A percentile compares a stretch with the other conserved stretches of the same genome.
Evolutionary conservation across 2,113 vertebrate genomes (phyloP).

Genomic region (Triplophysa siluroides): DNA sequence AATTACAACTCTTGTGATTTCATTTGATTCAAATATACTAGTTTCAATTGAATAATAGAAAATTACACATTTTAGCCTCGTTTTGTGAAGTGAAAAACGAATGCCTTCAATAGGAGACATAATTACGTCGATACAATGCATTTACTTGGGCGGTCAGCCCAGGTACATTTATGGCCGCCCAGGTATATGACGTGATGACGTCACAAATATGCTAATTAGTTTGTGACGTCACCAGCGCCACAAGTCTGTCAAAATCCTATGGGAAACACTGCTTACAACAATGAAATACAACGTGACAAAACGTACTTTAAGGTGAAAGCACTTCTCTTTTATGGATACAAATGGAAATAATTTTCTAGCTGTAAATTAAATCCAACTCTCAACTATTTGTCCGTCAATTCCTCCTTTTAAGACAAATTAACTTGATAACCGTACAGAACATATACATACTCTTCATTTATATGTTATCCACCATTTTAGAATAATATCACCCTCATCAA

Average conservation of each 20-base stretch:
- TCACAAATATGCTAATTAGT: no score
- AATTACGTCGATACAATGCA: background rate
- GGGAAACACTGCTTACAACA: background rate
- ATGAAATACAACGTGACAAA: background rate
- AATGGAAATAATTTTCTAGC: background rate
- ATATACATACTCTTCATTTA: no score
- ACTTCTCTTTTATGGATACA: background rate
- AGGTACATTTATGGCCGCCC: no score
- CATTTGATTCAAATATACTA: conserved; percentile 4
- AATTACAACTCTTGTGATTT: background rate
- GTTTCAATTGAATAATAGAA: conserved; percentile 8
- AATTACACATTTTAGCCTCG: background rate
- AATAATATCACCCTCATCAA: no score
- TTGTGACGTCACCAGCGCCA: no score
- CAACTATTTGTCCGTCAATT: background rate
- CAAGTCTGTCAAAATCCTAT: no score
- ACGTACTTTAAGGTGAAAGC: background rate
- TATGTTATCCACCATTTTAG: no score
- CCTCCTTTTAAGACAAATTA: background rate
- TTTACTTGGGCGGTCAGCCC: no score
- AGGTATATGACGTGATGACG: no score
- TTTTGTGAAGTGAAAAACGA: background rate
- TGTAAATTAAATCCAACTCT: no score
- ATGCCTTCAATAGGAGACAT: background rate
- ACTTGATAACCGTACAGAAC: background rate